Evolutionary conservation across 2,113 vertebrate species (phyloP).

Genomic region (Osmerus eperlanus): DNA sequence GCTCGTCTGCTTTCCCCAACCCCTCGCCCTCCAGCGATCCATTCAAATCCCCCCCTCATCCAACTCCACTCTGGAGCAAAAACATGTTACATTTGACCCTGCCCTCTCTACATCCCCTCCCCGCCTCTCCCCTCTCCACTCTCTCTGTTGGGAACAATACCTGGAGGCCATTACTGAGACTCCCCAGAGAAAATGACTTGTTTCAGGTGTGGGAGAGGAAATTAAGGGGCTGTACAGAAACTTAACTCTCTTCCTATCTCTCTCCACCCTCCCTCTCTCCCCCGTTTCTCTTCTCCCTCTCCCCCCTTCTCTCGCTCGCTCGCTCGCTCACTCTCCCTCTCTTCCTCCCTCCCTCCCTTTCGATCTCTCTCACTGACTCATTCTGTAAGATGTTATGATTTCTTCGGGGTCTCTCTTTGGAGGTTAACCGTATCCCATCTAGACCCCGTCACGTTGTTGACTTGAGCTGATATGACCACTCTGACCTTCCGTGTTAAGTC

Average conservation of each 20-base stretch:
- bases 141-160: slow-evolving; percentile 46
- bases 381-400: background rate
- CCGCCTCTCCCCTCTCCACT: slow-evolving; percentile 20
- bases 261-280: background rate
- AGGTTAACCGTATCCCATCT: background rate
- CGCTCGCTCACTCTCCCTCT: background rate
- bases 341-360: background rate
- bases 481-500: background rate
- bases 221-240: slow-evolving; percentile 18
- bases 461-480: background rate
- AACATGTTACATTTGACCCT: background rate
- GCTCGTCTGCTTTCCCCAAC: background rate
- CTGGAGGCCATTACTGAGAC: slow-evolving; percentile 16
- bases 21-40: background rate
- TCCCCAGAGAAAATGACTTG: slow-evolving; percentile 19
- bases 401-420: background rate
- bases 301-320: background rate
- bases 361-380: background rate
- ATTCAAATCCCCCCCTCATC: background rate
- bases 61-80: slow-evolving; percentile 15
- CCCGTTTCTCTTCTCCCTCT: background rate
- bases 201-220: slow-evolving; percentile 40
- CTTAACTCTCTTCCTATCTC: background rate
- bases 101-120: slow-evolving; percentile 2
- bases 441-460: background rate